Evolutionary conservation across 2,113 vertebrate genomes (phyloP).

Genomic region (Terrapene triunguis): DNA sequence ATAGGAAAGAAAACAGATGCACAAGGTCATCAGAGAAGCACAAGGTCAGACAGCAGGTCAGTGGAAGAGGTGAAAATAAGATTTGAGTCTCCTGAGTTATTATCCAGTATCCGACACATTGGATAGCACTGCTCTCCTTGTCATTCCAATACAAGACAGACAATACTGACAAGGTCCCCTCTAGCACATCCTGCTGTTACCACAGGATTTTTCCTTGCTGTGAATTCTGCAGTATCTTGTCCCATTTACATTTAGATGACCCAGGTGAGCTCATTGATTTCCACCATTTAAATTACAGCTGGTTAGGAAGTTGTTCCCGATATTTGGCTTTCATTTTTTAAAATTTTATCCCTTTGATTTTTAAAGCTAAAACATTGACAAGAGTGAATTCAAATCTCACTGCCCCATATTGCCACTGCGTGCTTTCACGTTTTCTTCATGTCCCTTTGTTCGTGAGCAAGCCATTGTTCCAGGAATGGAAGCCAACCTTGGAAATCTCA

Average conservation of each 20-base stretch:
- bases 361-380: background rate
- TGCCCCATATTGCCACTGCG: rapidly evolving
- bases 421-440: background rate
- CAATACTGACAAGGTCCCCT: background rate
- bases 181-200: background rate
- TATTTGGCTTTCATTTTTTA: background rate
- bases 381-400: background rate
- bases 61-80: background rate
- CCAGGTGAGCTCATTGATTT: background rate
- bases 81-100: background rate
- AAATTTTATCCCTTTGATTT: background rate
- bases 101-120: background rate
- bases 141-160: background rate
- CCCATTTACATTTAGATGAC: constrained; percentile 58
- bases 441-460: background rate
- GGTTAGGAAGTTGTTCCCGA: background rate
- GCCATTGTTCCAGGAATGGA: background rate
- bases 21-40: background rate
- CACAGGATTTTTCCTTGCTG: background rate
- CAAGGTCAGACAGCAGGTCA: background rate
- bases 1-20: background rate
- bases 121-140: constrained; percentile 1
- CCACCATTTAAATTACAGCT: constrained; percentile 6
- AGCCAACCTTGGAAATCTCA: background rate
- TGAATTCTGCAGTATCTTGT: background rate